phyloP scores from a whole-genome alignment of 2,113 vertebrate species.

The Chaetodon auriga region DNA sequence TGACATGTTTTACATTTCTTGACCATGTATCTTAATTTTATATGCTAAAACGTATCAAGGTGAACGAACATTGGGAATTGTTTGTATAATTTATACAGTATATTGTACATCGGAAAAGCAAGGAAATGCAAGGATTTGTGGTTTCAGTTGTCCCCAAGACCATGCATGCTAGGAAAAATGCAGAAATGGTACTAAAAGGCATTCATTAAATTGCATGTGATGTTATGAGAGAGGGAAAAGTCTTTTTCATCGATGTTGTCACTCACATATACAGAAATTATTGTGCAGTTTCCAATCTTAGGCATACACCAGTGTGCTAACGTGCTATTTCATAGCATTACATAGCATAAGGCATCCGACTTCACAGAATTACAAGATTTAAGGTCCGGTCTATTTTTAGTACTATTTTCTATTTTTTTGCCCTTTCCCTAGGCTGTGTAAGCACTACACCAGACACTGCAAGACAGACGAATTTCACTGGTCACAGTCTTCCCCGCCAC shows the following conservation, averaged over 20 bases:
- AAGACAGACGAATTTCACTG: slow-evolving; percentile 53
- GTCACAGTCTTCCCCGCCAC: slow-evolving; percentile 53
- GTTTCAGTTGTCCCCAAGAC: not conserved
- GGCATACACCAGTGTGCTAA: slow-evolving; percentile 14
- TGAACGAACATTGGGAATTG: not conserved
- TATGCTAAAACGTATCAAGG: not conserved
- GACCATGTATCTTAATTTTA: not conserved
- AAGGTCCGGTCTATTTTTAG: slow-evolving; percentile 39
- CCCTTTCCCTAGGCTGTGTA: slow-evolving; percentile 32
- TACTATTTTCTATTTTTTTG: slow-evolving; percentile 25
- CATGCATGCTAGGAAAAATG: not conserved
- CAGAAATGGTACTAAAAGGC: not conserved
- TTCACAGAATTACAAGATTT: slow-evolving; percentile 40
- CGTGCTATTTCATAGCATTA: slow-evolving; percentile 24
- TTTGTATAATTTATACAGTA: not conserved
- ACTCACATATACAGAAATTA: slow-evolving; percentile 1
- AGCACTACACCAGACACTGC: slow-evolving; percentile 34
- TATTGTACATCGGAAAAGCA: not conserved
- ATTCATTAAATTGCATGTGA: not conserved
- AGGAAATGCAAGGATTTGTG: not conserved
- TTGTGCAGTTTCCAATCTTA: not conserved
- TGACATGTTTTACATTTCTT: not conserved
- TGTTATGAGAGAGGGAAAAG: not conserved
- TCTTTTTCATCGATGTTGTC: not conserved
- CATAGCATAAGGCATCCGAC: not conserved